These are phyloP conservation scores for Mythimna impura DNA, from an alignment of 2,888 invertebrate genomes.

Conservation along the genomic window DNA sequence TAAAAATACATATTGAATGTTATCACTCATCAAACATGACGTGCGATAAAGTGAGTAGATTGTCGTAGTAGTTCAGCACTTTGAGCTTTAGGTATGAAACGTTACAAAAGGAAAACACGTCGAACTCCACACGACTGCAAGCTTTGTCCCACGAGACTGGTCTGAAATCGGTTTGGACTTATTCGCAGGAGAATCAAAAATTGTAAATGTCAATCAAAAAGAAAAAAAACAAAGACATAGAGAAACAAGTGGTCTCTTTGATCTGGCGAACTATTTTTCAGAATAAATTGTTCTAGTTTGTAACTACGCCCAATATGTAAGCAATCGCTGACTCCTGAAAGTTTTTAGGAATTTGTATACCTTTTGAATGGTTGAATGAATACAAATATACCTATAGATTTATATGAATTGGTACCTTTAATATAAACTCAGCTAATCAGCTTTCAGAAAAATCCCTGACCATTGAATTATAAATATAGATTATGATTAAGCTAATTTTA, in stretches of 20 bases:
- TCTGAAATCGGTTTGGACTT: constrained; percentile 37
- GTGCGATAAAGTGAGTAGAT: constrained; percentile 67
- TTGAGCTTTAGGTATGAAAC: constrained; percentile 40
- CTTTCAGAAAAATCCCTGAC: no score
- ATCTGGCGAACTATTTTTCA: constrained; percentile 8
- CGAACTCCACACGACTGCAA: constrained; percentile 12
- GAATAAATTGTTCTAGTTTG: constrained; percentile 13
- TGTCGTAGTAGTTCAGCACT: constrained; percentile 48
- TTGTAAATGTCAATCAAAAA: constrained; percentile 30
- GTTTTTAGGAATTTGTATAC: constrained; percentile 2
- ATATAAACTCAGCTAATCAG: no score
- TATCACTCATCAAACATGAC: constrained; percentile 71
- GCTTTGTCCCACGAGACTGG: constrained; percentile 36
- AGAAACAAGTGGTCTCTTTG: constrained; percentile 32
- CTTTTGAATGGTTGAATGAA: constrained; percentile 11
- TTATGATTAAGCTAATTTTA: no score
- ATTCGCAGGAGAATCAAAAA: constrained; percentile 40
- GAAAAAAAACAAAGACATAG: constrained; percentile 11
- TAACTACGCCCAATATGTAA: not conserved
- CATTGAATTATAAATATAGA: no score
- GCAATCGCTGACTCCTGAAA: not conserved
- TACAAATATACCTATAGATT: not conserved
- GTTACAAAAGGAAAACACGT: constrained; percentile 28
- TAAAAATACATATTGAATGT: constrained; percentile 76
- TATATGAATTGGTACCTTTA: no score